Evolutionary conservation across 2,888 invertebrate genomes (phyloP), one percentile per base, ranked within the genome.

Genomic region (Aquatica leii): DNA sequence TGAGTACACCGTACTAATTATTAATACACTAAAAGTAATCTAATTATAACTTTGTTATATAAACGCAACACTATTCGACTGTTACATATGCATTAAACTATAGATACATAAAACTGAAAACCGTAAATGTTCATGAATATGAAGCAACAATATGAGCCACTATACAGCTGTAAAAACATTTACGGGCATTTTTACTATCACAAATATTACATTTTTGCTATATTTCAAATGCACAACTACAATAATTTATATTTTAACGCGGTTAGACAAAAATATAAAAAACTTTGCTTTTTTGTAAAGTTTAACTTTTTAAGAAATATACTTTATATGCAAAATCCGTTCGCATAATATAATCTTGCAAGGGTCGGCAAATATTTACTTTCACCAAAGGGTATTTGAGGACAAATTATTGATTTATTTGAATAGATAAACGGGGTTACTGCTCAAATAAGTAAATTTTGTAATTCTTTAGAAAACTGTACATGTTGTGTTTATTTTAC

Each of bases 361-460:
- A 59, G 49, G 50, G 63, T 58, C 52, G 40, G 49, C 54, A 63
- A 63, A 63, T 63, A 63, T 63, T 63, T 63, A 54, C 59, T 59
- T 54, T 53, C 46, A 48, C 49, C 52, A 43, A 50, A 54, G 54
- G 58, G 54, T 63, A 54, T 63, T 63, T 59, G 59, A 54, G 37
- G 54, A 63, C 46, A 48, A 63, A 63, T 63, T 63, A 63, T 63
- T 54, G 63, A 63, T 63, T 63, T 63, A 63, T 63, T 63, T 63
- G 63, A 63, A 63, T 59, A 63, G 63, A 53, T 63, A 63, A 63
- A 59, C 63, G 40, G 51, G 54, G 34, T 18, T 59, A 49, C 54
- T 54, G 54, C 50, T 56, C 50, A 51, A 56, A 61, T 55, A 61
- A 41, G 53, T 60, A 60, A 54, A 40, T 40, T 40, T 9, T n/a